phyloP scores from a whole-genome alignment of 2,113 vertebrate genomes.

The Oryctolagus cuniculus region mOryCun1.1 NC_091433.1:183213001-183213500 shows the following conservation, averaged over 20 bases:
- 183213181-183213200: accelerated
- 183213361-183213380: neutral
- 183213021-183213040: constrained; percentile 1
- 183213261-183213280: neutral
- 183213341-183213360: neutral
- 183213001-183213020: neutral
- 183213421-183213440: neutral
- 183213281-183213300: neutral
- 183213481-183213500: neutral
- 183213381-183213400: neutral
- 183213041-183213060: neutral
- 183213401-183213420: too few species aligned
- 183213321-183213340: neutral
- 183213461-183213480: neutral
- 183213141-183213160: neutral
- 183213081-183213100: neutral
- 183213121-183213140: neutral
- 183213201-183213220: neutral
- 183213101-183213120: neutral
- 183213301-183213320: neutral
- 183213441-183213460: neutral
- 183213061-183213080: neutral
- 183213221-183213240: neutral
- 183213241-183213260: neutral
- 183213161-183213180: neutral